phyloP scores from a whole-genome alignment of 1,140 invertebrate species.

The Heliconius eleuchia region DNA sequence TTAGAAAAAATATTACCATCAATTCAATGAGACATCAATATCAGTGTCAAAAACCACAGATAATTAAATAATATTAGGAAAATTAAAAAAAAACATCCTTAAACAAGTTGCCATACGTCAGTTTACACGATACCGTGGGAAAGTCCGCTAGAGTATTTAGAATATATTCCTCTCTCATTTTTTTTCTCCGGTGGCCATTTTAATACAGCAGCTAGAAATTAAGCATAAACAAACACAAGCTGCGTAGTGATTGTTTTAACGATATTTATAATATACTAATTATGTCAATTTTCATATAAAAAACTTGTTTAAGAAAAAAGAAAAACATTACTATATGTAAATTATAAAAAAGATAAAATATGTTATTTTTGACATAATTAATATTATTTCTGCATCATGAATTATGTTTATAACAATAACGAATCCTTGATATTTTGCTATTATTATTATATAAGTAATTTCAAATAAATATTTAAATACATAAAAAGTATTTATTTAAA shows the following conservation, averaged over 20 bases:
- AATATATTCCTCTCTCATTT: background rate
- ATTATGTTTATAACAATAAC: no score
- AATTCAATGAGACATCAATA: background rate
- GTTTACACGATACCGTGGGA: background rate
- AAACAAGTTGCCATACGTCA: background rate
- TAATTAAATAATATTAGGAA: background rate
- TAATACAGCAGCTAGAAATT: slow-evolving; percentile 50
- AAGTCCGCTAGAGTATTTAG: background rate
- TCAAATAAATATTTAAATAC: no score
- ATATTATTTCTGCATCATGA: background rate
- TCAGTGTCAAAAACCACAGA: background rate
- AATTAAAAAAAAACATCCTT: background rate
- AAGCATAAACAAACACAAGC: slow-evolving; percentile 68
- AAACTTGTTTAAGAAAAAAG: slow-evolving; percentile 15
- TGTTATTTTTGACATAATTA: slow-evolving; percentile 2
- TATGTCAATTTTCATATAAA: slow-evolving; percentile 28
- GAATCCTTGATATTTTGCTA: no score
- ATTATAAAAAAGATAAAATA: background rate
- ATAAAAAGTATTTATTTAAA: background rate
- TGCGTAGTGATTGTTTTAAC: slow-evolving; percentile 54
- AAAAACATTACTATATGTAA: background rate
- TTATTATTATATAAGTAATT: no score
- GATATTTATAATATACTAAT: slow-evolving; percentile 19
- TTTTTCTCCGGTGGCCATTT: slow-evolving; percentile 37
- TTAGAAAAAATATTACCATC: background rate